Evolutionary conservation across 2,113 vertebrate genomes (phyloP), one percentile per base, ranked within the genome.

Genomic region (Elachura formosa): DNA sequence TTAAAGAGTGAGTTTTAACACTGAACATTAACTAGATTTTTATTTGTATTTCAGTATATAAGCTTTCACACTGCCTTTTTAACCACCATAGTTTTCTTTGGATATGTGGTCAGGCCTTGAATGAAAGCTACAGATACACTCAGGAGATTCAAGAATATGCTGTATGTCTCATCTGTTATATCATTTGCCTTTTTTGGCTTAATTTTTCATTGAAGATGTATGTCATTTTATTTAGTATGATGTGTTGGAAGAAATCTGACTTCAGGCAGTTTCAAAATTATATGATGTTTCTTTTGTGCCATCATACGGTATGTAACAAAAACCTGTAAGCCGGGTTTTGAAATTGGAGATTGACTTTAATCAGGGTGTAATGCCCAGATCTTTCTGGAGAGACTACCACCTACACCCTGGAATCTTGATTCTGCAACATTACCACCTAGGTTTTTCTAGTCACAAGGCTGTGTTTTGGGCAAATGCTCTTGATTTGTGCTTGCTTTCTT

Each of bases 181-280:
- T 90, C 28, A 80, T 45, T 75, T 38, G 17, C 61, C n/a, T 72
- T 77, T 89, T 92, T 52, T 40, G 86, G 69, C 33, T 72, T 90
- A 33, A 22, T 72, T 95, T 90, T 92, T 84, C 29, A 24, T 15
- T 41, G 56, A 72, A 68, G 64, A 75, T 0, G 0, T 83, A 36
- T 69, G 25, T 77, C 76, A 46, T 43, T 93, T 90, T 36, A 67
- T 68, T 89, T n/a, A 67, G 0, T 78, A 14, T 67, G 25, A 63
- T 86, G 59, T 55, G 34, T 29, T 95, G 67, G 66, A 89, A 88
- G 63, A 69, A 83, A 85, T 87, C 34, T 94, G 71, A 36, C 75
- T 91, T 76, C 41, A 76, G 79, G 75, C 79, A 71, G 43, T 93
- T 96, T 90, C 48, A 59, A 66, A 88, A 90, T 86, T 62, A 85